Conservation (phyloP, 2,797 vertebrate genomes). For the Leptatherina wallacei region DNA sequence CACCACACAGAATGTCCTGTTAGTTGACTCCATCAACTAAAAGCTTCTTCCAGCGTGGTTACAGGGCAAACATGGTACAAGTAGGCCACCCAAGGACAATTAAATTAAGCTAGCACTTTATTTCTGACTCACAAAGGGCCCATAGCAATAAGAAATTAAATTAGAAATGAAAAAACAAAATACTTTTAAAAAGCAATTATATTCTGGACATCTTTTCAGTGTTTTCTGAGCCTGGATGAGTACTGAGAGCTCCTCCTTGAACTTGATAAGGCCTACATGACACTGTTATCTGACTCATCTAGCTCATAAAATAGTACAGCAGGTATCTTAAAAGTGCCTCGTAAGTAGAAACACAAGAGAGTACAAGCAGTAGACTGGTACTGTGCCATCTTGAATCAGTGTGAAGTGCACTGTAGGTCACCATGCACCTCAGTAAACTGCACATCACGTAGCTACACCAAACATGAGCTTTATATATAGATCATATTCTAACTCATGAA, state of each 20-base stretch:
- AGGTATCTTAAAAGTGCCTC: neutral
- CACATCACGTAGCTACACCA: neutral
- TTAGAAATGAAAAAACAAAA: neutral
- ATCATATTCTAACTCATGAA: neutral
- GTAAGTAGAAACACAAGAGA: neutral
- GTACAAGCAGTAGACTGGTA: neutral
- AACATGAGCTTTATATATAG: neutral
- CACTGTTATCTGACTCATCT: constrained; percentile 22
- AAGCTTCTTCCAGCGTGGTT: neutral
- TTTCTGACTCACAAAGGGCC: neutral
- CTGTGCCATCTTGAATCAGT: neutral
- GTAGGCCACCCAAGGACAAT: neutral
- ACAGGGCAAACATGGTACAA: neutral
- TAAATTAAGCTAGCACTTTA: neutral
- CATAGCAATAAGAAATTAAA: neutral
- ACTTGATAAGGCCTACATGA: neutral
- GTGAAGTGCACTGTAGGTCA: neutral
- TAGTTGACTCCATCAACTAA: neutral
- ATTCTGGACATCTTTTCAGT: neutral
- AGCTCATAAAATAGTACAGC: neutral
- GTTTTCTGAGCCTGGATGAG: neutral
- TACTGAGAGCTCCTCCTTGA: neutral
- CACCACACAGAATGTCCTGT: neutral
- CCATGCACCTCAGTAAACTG: neutral
- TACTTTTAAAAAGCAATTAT: neutral